Base-by-base conservation (phyloP, 1,140 invertebrate species). In the Pinna nobilis region DNA sequence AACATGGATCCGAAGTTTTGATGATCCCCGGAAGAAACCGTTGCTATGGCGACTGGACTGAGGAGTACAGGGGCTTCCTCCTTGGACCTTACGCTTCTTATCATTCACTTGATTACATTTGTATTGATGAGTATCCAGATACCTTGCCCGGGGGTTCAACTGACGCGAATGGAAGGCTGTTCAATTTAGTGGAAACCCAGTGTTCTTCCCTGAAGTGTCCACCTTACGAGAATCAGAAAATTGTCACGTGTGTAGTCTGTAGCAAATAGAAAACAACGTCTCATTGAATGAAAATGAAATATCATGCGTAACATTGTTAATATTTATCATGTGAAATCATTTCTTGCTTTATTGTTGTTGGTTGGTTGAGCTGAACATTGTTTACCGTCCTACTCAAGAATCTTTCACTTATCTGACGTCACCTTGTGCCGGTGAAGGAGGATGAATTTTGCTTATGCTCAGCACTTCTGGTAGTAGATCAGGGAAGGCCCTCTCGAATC, bases 21-120 rank as follows among this genome's bases (percentile, higher is more conserved):
- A 84, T 83, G 80, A 70, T 83, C 35, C 83, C 81, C 1, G 81
- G 70, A 4, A 66, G 73, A 44, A 72, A 76, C 23, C 32, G 35
- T 1, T 83, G 81, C 60, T 74, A 75, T 20, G 11, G 32, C 4
- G 78, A 69, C 0, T 84, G 79, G 79, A 69, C 13, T 13, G 18
- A 61, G 25, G 69, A 81, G 41, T 84, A 82, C 67, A 25, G 25
- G 7, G 82, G 82, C 2, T 77, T 76, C 71, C 68, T 84, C 13
- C 74, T 70, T 57, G 30, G 77, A 13, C 57, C 61, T 13, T n/a
- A 65, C 44, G 55, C 60, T 44, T 44, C 1, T 32, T 60, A 79
- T 32, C 35, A 39, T 1, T 49, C 23, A 0, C 30, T 37, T 0
- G 35, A 71, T 23, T 44, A 44, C 39, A 44, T n/a, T 11, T 44